A percentile compares a stretch with the other conserved stretches of the same genome.
Conservation (phyloP, 2,888 invertebrate genomes). For the Plebejus melissa region DNA sequence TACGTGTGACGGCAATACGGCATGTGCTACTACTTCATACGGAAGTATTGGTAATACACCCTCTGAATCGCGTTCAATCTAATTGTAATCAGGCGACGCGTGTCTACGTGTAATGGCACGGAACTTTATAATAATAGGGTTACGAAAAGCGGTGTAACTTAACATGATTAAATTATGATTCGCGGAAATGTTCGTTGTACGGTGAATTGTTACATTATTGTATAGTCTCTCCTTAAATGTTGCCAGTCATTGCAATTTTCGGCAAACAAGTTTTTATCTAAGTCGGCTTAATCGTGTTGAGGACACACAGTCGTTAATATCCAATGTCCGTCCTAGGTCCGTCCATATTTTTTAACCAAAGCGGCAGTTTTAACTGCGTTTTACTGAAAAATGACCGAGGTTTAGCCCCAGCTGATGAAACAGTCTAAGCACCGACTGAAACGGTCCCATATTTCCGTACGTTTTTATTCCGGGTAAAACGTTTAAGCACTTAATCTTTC, state of each 20-base stretch:
- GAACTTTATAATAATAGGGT: neutral
- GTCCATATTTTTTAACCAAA: neutral
- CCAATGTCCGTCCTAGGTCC: too few relatives aligned
- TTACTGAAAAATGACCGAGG: neutral
- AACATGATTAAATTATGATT: neutral
- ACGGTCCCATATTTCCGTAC: constrained; percentile 11
- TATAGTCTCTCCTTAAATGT: neutral
- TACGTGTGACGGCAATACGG: constrained; percentile 35
- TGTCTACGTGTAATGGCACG: neutral
- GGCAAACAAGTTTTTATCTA: neutral
- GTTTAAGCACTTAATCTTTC: constrained; percentile 31
- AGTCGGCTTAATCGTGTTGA: neutral
- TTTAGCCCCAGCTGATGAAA: constrained; percentile 3
- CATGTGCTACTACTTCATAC: constrained; percentile 36
- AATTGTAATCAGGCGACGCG: constrained; percentile 8
- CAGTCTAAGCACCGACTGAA: constrained; percentile 12
- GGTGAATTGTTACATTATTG: neutral
- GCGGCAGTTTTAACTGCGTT: neutral
- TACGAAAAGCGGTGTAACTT: neutral
- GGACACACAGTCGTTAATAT: neutral
- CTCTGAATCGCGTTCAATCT: neutral
- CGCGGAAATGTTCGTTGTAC: neutral
- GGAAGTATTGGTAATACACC: constrained; percentile 10
- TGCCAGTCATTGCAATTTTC: neutral
- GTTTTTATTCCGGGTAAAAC: constrained; percentile 25